Evolutionary conservation across 2,113 vertebrate species (phyloP).

Genomic region (Notechis scutatus): DNA sequence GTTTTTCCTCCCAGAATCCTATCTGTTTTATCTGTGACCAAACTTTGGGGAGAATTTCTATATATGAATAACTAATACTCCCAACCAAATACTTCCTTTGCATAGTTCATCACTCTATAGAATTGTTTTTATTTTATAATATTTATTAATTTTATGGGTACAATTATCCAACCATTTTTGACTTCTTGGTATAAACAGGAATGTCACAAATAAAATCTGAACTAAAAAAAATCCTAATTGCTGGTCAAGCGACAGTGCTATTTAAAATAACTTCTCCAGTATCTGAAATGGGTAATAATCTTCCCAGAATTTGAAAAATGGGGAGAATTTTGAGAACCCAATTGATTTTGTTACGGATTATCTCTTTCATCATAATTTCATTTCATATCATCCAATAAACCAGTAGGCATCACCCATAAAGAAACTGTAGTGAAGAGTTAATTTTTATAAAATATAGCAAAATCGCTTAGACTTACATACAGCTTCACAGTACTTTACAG

Average conservation of each 20-base stretch:
- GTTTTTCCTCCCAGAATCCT: background rate
- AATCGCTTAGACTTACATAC: too few species aligned
- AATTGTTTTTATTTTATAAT: background rate
- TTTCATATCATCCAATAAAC: background rate
- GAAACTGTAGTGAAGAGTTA: background rate
- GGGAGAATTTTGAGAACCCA: background rate
- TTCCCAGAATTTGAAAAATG: background rate
- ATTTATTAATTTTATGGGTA: background rate
- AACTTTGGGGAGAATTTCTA: background rate
- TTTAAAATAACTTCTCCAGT: background rate
- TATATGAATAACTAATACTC: background rate
- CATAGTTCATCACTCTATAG: background rate
- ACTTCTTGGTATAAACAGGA: background rate
- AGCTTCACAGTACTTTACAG: too few species aligned
- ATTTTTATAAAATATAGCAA: background rate
- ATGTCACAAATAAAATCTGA: background rate
- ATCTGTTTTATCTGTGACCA: background rate
- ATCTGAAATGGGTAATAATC: background rate
- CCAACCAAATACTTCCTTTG: background rate
- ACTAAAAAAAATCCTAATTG: background rate
- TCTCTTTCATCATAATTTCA: background rate
- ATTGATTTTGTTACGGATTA: background rate
- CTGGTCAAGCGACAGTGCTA: background rate
- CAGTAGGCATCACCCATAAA: background rate
- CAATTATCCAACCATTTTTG: background rate